Percentiles rank a stretch among this genome's conserved stretches.
These are phyloP conservation scores for Paedocypris sp. DNA, from an alignment of 2,113 vertebrate species.

Conservation along the genomic window DNA sequence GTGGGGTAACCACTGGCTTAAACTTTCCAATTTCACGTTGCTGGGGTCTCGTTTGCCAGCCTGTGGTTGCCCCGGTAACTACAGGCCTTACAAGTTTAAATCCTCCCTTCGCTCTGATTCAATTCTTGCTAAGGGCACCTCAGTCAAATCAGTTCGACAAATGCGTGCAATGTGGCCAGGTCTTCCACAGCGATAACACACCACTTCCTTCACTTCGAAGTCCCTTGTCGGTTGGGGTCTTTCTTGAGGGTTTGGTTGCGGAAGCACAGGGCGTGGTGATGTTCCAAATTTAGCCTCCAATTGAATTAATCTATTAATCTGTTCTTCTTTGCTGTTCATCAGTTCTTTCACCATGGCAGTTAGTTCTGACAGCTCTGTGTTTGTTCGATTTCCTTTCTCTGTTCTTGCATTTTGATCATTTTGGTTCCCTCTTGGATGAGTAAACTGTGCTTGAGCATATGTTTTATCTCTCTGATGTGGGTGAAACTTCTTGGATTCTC, in stretches of 20 bases:
- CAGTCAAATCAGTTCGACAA: neutral
- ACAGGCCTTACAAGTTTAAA: slow-evolving; percentile 3
- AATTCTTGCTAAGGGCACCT: neutral
- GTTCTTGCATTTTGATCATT: neutral
- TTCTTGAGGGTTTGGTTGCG: neutral
- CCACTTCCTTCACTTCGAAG: neutral
- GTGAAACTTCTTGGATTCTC: neutral
- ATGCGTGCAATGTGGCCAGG: neutral
- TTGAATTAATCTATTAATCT: neutral
- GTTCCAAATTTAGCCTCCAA: neutral
- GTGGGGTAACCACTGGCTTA: neutral
- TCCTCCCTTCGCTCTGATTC: neutral
- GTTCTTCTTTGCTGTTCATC: neutral
- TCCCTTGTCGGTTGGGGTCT: neutral
- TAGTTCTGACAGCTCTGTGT: neutral
- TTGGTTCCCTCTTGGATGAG: neutral
- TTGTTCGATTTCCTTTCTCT: neutral
- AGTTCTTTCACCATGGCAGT: neutral
- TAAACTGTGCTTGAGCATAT: neutral
- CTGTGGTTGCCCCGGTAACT: neutral
- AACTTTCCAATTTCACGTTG: neutral
- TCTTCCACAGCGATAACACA: neutral
- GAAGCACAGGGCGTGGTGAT: neutral
- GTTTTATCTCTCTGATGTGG: neutral
- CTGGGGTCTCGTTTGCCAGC: neutral